A percentile compares a stretch with the other conserved stretches of the same genome.
These are phyloP conservation scores for Cacoxenus indagator DNA, from an alignment of 2,888 invertebrate species.

Conservation along the genomic window DNA sequence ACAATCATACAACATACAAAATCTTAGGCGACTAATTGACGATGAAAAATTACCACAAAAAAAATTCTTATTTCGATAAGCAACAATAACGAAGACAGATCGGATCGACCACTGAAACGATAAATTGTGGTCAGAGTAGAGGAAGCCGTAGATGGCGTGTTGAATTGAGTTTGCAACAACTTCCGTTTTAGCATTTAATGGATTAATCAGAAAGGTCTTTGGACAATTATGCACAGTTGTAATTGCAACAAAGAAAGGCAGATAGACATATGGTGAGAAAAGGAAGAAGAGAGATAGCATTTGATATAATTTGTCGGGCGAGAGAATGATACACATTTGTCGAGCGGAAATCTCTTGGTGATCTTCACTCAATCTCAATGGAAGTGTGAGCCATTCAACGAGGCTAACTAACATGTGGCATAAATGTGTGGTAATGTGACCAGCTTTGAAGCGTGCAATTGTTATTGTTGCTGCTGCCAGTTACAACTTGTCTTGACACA, in stretches of 20 bases:
- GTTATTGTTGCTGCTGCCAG: not conserved
- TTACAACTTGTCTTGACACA: not conserved
- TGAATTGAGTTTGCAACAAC: not conserved
- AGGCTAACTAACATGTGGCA: not conserved
- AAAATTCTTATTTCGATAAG: not conserved
- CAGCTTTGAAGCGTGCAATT: not conserved
- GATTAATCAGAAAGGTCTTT: constrained; percentile 20
- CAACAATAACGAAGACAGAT: not conserved
- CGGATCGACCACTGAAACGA: no score
- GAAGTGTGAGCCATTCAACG: not conserved
- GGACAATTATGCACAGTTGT: constrained; percentile 14
- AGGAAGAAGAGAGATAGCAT: not conserved
- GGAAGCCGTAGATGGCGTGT: not conserved
- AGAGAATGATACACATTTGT: not conserved
- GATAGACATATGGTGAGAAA: not conserved
- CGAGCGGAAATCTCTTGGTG: not conserved
- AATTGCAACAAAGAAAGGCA: not conserved
- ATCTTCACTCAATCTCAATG: not conserved
- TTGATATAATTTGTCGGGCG: not conserved
- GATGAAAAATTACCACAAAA: not conserved
- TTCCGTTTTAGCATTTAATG: constrained; percentile 18
- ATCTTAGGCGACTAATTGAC: constrained; percentile 33
- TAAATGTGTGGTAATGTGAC: not conserved
- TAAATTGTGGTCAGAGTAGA: not conserved
- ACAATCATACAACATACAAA: not conserved